Base-by-base conservation (phyloP, 2,888 invertebrate species). In the Noctua janthina region DNA sequence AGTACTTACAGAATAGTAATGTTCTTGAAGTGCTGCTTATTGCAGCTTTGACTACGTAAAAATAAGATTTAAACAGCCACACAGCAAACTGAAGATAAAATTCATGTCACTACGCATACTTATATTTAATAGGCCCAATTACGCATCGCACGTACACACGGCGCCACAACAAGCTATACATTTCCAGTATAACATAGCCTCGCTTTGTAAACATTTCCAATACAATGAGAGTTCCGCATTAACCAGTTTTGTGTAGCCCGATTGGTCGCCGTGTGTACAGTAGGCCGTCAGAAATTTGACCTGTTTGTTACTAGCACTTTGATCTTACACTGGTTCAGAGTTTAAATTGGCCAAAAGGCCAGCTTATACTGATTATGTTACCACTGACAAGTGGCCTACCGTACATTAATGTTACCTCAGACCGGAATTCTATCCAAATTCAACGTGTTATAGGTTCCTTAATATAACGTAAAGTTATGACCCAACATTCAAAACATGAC, bases 401-500 rank as follows among this genome's bases (percentile, higher is more conserved):
- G 17, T 17, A 64, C 15, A 35, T 17, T 35, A 29, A 29, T 17
- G 35, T 17, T 8, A 8, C 5, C 17, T 17, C 17, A 17, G 17
- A 64, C 64, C 7, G 49, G 29, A 59, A 35, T 51, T 51, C 7
- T 0, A 11, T 8, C 51, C 17, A 77, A 70, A 29, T 64, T 49
- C n/a, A 70, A 35, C 17, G 20, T 6, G 13, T 11, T 17, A 59
- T 1, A 51, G 3, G 15, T 35, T 17, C 13, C 15, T n/a, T 68
- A 56, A 84, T 10, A 79, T 56, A 64, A 59, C 46, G 3, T 29
- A 29, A 78, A 66, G 29, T 59, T 35, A 35, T 11, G 23, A n/a
- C 51, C 15, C 13, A 67, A 56, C n/a, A 73, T 69, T 68, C 6
- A 71, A 20, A 69, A 71, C 43, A 77, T 80, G 72, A 84, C 43